Evolutionary conservation across 2,888 invertebrate genomes (phyloP).

Genomic region (Agrochola macilenta): DNA sequence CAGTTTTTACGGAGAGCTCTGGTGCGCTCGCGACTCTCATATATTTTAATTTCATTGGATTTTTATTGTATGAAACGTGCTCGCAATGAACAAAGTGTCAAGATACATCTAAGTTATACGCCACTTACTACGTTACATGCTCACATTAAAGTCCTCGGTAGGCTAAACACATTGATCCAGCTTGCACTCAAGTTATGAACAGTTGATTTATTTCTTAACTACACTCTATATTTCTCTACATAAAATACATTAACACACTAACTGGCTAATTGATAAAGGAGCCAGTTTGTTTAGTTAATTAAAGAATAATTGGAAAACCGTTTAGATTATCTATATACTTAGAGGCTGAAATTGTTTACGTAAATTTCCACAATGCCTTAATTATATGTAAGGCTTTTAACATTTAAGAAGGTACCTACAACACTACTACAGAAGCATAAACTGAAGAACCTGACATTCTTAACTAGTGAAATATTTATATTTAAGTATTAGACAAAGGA

Average conservation of each 20-base stretch:
- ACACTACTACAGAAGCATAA: neutral
- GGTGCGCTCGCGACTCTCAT: slow-evolving; percentile 59
- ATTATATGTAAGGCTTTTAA: neutral
- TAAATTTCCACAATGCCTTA: neutral
- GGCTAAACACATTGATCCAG: slow-evolving; percentile 45
- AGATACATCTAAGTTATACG: slow-evolving; percentile 62
- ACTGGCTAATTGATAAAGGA: slow-evolving; percentile 10
- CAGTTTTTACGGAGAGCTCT: slow-evolving; percentile 75
- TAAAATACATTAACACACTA: slow-evolving; percentile 7
- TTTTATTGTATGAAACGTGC: slow-evolving; percentile 75
- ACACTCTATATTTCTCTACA: slow-evolving; percentile 8
- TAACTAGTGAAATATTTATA: neutral
- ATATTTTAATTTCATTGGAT: slow-evolving; percentile 76
- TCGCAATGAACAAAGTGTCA: slow-evolving; percentile 66
- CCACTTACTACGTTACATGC: slow-evolving; percentile 45
- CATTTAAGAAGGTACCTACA: neutral
- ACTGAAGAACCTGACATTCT: neutral
- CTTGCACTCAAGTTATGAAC: slow-evolving; percentile 24
- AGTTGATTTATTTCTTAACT: slow-evolving; percentile 59
- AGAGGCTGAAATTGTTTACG: neutral
- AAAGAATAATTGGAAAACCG: neutral
- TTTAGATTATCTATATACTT: neutral
- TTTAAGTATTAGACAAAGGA: neutral
- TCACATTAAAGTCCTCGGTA: slow-evolving; percentile 52
- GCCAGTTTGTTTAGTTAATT: neutral